Evolutionary conservation across 2,888 invertebrate species (phyloP).

Genomic region (Proisotoma minuta): DNA sequence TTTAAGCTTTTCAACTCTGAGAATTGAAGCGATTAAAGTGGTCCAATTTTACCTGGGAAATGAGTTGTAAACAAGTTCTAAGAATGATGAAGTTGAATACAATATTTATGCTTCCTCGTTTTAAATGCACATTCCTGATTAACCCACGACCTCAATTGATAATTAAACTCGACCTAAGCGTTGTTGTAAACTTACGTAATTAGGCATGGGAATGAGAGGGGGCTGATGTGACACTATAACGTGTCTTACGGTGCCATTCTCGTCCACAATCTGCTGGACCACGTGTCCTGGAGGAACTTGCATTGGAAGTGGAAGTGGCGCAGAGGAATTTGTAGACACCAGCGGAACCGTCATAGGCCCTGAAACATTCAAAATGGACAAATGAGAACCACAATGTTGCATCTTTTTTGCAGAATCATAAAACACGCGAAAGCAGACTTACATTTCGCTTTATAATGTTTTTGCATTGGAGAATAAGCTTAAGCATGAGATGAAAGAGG

Average conservation of each 20-base stretch:
- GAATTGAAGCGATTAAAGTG: too few species aligned
- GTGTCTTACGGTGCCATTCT: slow-evolving; percentile 79
- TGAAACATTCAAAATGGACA: slow-evolving; percentile 53
- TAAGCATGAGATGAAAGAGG: too few species aligned
- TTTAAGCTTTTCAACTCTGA: too few species aligned
- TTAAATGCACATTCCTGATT: too few species aligned
- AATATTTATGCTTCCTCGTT: too few species aligned
- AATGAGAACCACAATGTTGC: neutral
- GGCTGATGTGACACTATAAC: slow-evolving; percentile 76
- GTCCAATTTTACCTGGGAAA: too few species aligned
- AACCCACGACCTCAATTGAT: neutral
- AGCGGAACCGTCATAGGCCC: slow-evolving; percentile 81
- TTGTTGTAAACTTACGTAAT: slow-evolving; percentile 47
- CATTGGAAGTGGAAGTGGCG: slow-evolving; percentile 78
- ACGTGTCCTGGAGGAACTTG: slow-evolving; percentile 87
- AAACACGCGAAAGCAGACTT: too few species aligned
- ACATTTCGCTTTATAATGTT: too few species aligned
- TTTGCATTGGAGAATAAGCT: too few species aligned
- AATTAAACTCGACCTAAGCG: too few species aligned
- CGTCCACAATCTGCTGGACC: slow-evolving; percentile 88
- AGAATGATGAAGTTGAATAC: too few species aligned
- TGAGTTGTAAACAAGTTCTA: too few species aligned
- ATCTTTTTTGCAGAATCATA: neutral
- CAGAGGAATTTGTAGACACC: slow-evolving; percentile 73
- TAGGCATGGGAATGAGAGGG: slow-evolving; percentile 47